These are phyloP conservation scores for Brachionus paranguensis DNA, from an alignment of 1,140 invertebrate genomes.

Conservation along the genomic window DNA sequence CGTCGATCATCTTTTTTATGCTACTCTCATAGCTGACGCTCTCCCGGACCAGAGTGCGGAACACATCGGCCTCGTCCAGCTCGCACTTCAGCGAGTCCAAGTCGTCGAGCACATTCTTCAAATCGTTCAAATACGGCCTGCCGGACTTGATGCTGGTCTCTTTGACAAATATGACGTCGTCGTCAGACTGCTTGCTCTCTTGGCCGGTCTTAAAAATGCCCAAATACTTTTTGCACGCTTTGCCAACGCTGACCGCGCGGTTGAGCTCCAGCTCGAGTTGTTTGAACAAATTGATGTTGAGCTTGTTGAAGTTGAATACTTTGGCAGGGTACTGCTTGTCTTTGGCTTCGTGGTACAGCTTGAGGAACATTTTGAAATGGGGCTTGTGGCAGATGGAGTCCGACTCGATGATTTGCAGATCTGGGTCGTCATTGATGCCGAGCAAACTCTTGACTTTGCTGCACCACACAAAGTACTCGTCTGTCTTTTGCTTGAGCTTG, in stretches of 20 bases:
- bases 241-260: not conserved
- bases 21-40: not conserved
- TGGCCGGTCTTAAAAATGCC: not conserved
- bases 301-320: not conserved
- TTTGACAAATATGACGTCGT: slow-evolving; percentile 13
- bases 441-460: not conserved
- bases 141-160: not conserved
- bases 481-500: slow-evolving; percentile 2
- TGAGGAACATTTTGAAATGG: not conserved
- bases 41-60: not conserved
- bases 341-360: slow-evolving; percentile 21
- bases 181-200: not conserved
- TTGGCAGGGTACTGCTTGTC: not conserved
- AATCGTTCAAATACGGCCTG: not conserved
- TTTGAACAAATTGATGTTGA: not conserved
- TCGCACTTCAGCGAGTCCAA: slow-evolving; percentile 2
- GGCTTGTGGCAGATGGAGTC: not conserved
- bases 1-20: not conserved
- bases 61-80: not conserved
- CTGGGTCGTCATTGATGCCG: not conserved
- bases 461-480: slow-evolving; percentile 2
- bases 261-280: not conserved
- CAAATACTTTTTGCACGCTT: slow-evolving; percentile 9
- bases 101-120: not conserved
- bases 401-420: not conserved